phyloP scores from a whole-genome alignment of 2,113 vertebrate genomes.

The Genyomyrus donnyi region DNA sequence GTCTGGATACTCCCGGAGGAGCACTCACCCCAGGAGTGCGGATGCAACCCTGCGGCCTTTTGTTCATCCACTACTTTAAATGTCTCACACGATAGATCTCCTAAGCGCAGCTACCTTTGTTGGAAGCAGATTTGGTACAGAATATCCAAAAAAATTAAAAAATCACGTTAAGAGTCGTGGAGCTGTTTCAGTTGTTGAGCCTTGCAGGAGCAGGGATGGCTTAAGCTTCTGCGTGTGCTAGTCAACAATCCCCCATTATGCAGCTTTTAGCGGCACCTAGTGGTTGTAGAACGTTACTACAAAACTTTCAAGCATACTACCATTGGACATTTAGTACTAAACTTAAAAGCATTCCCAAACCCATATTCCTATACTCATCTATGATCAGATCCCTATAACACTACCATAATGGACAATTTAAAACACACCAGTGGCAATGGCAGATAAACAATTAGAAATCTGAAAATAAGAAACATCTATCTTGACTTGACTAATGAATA shows the following conservation, averaged over 20 bases:
- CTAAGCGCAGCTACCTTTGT: not conserved
- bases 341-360: not conserved
- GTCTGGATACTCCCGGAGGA: not conserved
- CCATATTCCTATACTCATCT: not conserved
- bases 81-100: not conserved
- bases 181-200: not conserved
- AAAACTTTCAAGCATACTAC: not conserved
- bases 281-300: not conserved
- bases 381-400: not conserved
- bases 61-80: not conserved
- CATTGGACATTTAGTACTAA: not conserved
- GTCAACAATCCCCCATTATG: not conserved
- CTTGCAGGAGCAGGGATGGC: not conserved
- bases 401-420: not conserved
- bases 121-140: not conserved
- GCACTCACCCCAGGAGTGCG: not conserved
- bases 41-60: not conserved
- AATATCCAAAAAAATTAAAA: not conserved
- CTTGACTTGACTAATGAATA: not conserved
- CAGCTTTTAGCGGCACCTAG: conserved; percentile 9
- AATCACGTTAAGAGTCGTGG: not conserved
- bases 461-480: not conserved
- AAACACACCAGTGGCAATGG: not conserved
- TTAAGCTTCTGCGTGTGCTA: not conserved
- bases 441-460: not conserved